Base-by-base conservation (phyloP, 2,113 vertebrate species). In the Acrocephalus kingi region DNA sequence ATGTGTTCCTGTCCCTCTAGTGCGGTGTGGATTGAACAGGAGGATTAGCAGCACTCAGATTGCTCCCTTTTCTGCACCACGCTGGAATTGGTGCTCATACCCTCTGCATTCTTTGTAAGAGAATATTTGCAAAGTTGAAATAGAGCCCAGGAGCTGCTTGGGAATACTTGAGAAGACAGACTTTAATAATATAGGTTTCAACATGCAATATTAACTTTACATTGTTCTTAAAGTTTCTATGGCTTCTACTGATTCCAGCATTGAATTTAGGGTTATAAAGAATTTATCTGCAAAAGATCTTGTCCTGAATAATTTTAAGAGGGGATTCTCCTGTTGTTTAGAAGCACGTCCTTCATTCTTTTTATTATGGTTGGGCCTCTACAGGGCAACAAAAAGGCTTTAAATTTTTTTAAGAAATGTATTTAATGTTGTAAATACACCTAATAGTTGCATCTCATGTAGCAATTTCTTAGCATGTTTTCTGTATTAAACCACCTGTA, bases 11-110 rank as follows among this genome's bases (percentile, higher is more conserved):
- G 61, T 78, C 73, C 52, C 48, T 58, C 2, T 20, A 15, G 63
- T 3, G 1, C 1, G 0, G 14, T 52, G 62, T 10, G 17, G 49
- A 11, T 73, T 6, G 81, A 41, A 21, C 8, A 43, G 37, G 35
- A 71, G 30, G 24, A 56, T 73, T 43, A 55, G 30, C 59, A 89
- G 58, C 8, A 14, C n/a, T 43, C 20, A 3, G 28, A 11, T 62
- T 27, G 4, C 37, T 81, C 49, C 39, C 4, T 30, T 58, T 48
- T 11, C 52, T 69, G 67, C 1, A 3, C 39, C 6, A 2, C 49
- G 35, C 45, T 73, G 35, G 31, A 77, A 5, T 0, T 41, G 30
- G 15, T 58, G 49, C 67, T 87, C 43, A 1, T 15, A 20, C 46
- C 22, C 16, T 82, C 37, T 62, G 22, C 59, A 5, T 66, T 79